Conservation (phyloP, 2,888 invertebrate genomes). For the Idaea straminata region DNA sequence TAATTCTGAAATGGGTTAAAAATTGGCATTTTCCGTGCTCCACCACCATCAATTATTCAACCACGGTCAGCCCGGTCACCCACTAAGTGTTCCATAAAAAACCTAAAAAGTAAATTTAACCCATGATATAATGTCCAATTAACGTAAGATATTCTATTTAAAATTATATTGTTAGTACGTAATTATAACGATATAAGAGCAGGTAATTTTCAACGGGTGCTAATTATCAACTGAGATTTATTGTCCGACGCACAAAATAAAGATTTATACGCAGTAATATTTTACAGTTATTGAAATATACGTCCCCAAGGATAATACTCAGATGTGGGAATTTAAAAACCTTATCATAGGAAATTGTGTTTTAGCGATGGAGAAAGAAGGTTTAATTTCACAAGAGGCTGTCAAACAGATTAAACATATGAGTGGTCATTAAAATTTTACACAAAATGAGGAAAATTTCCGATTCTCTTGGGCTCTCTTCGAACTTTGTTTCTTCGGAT, state of each 20-base stretch:
- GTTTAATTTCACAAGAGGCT: not conserved
- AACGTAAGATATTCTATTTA: constrained; percentile 3
- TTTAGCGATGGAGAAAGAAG: not conserved
- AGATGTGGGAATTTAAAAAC: constrained; percentile 1
- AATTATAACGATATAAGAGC: constrained; percentile 2
- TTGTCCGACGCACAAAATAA: constrained; percentile 4
- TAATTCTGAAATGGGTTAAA: constrained; percentile 5
- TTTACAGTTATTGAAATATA: constrained; percentile 6
- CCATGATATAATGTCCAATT: not conserved
- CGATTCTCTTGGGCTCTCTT: constrained; percentile 1
- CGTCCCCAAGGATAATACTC: constrained; percentile 2
- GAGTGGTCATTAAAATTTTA: constrained; percentile 5
- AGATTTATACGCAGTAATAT: constrained; percentile 4
- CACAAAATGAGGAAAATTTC: not conserved
- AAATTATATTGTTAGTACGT: not conserved
- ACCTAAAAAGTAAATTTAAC: not conserved
- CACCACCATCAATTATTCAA: not conserved
- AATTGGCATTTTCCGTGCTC: constrained; percentile 5
- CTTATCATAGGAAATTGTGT: not conserved
- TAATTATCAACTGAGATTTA: constrained; percentile 5
- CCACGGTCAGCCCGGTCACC: not conserved
- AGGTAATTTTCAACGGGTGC: constrained; percentile 4
- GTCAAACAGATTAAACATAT: not conserved
- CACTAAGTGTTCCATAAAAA: constrained; percentile 4
- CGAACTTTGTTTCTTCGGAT: not conserved